These are phyloP conservation scores for Perca fluviatilis DNA, from an alignment of 2,113 vertebrate genomes.

Conservation along the genomic window DNA sequence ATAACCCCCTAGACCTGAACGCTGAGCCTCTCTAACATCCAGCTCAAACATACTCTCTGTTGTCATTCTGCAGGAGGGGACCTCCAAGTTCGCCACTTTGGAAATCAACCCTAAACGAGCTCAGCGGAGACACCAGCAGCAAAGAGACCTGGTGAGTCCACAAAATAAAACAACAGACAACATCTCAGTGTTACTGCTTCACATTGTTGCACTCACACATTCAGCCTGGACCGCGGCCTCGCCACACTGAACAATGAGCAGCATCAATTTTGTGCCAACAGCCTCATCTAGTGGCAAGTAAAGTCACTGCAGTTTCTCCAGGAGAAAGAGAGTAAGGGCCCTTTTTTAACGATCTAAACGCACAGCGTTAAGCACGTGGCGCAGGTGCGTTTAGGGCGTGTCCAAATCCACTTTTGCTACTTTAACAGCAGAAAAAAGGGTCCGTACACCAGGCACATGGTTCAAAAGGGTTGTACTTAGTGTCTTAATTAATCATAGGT, in stretches of 20 bases:
- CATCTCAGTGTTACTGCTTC: background rate
- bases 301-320: background rate
- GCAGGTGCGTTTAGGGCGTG: no score
- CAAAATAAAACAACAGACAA: background rate
- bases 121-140: constrained; percentile 94
- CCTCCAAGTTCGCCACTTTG: constrained; percentile 97
- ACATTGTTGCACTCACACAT: background rate
- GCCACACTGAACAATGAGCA: no score
- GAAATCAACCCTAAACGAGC: constrained; percentile 96
- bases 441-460: no score
- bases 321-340: background rate
- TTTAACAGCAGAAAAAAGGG: no score
- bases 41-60: background rate
- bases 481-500: no score
- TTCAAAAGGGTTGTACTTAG: no score
- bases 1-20: background rate
- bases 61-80: constrained; percentile 89
- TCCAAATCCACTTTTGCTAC: no score
- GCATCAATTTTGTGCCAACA: background rate
- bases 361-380: no score
- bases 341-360: no score
- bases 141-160: constrained; percentile 91
- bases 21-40: background rate
- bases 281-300: constrained; percentile 32
- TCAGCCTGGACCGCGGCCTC: background rate